phyloP scores from a whole-genome alignment of 2,113 vertebrate genomes.

The Pyrgilauda ruficollis region DNA sequence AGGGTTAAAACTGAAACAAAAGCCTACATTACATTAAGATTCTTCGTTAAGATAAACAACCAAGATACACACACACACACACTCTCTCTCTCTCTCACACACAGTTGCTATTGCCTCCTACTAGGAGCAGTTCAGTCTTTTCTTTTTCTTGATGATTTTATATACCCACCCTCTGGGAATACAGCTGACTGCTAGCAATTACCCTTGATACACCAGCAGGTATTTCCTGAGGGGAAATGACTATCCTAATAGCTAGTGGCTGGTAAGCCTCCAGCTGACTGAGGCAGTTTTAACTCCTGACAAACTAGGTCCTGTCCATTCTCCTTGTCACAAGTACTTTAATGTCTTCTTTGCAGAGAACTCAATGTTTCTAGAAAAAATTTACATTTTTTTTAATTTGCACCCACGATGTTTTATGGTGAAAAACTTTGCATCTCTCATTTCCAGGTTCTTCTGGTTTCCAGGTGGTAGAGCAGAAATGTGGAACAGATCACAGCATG shows the following conservation, averaged over 20 bases:
- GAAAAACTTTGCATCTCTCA: neutral
- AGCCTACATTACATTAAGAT: slow-evolving; percentile 3
- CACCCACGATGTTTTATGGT: neutral
- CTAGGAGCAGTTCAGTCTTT: slow-evolving; percentile 19
- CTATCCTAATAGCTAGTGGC: slow-evolving; percentile 33
- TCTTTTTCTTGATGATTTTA: slow-evolving; percentile 51
- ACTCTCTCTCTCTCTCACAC: neutral
- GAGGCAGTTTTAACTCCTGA: slow-evolving; percentile 42
- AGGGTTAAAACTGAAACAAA: slow-evolving; percentile 53
- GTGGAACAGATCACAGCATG: neutral
- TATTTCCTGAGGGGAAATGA: slow-evolving; percentile 68
- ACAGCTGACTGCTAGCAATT: slow-evolving; percentile 57
- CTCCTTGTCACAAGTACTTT: neutral
- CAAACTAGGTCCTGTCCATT: neutral
- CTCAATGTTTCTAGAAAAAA: neutral
- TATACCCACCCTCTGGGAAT: slow-evolving; percentile 40
- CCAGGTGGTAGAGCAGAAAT: neutral
- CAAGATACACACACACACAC: neutral
- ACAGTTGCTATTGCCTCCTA: neutral
- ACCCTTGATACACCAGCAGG: slow-evolving; percentile 63
- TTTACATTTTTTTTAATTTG: neutral
- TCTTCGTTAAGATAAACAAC: slow-evolving; percentile 41
- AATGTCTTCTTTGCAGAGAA: neutral
- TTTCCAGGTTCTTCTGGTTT: neutral
- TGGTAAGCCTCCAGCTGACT: slow-evolving; percentile 41